Conservation (phyloP, 92 coral and sea anemone species). For the Parazoanthus atlanticus region DNA sequence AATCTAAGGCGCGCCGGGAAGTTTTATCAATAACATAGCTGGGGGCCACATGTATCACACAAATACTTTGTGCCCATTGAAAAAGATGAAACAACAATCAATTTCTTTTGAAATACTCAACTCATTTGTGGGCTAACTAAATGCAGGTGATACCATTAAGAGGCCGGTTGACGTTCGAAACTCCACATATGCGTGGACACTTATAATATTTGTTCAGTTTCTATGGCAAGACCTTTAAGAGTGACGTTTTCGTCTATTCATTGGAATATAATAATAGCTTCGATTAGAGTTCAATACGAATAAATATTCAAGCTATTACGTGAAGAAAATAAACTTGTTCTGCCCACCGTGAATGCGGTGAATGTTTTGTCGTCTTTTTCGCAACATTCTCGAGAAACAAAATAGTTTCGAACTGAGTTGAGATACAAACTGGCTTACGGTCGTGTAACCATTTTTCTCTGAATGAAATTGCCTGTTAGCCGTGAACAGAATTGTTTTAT, state of each 20-base stretch:
- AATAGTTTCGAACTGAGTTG: neutral
- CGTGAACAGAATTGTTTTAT: constrained; percentile 7
- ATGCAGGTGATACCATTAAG: neutral
- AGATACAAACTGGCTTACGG: neutral
- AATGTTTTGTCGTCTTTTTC: neutral
- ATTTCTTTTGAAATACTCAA: neutral
- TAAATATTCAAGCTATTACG: constrained; percentile 3
- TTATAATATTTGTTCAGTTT: neutral
- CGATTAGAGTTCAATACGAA: neutral
- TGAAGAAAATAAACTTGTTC: neutral
- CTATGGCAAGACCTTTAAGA: neutral
- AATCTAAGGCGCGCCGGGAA: too few relatives aligned
- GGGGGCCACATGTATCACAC: too few relatives aligned
- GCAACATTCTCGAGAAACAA: neutral
- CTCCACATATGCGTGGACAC: neutral
- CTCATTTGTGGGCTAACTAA: neutral
- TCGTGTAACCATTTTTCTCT: neutral
- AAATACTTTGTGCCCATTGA: too few relatives aligned
- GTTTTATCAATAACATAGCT: too few relatives aligned
- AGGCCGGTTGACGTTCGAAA: neutral
- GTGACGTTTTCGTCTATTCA: neutral
- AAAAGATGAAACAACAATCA: too few relatives aligned
- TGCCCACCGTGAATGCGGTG: neutral
- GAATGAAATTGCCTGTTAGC: neutral
- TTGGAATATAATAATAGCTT: constrained; percentile 2